These are phyloP conservation scores for Chaetodon trifascialis DNA, from an alignment of 2,113 vertebrate species.

Conservation along the genomic window DNA sequence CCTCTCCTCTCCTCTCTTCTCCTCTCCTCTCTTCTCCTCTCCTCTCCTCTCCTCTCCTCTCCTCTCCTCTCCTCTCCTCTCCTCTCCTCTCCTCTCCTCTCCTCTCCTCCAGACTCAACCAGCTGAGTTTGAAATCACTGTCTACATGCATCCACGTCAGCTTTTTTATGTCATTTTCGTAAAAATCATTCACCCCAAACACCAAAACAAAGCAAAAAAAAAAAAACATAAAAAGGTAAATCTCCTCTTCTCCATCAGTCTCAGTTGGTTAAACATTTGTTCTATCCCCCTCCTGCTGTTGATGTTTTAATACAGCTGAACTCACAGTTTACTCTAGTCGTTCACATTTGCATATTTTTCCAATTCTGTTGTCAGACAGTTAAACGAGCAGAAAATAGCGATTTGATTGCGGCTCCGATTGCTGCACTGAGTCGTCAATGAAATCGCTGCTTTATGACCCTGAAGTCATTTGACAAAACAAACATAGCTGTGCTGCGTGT, in stretches of 20 bases:
- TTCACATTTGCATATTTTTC: slow-evolving; percentile 28
- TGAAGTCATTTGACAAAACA: slow-evolving; percentile 24
- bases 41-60: slow-evolving; percentile 16
- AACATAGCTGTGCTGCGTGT: slow-evolving; percentile 27
- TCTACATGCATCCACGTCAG: neutral
- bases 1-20: no score
- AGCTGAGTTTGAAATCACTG: neutral
- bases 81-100: no score
- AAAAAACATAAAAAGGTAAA: neutral
- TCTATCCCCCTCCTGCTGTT: neutral
- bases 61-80: slow-evolving; percentile 22
- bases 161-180: neutral
- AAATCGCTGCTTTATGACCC: slow-evolving; percentile 35
- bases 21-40: no score
- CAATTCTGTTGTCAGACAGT: slow-evolving; percentile 36
- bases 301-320: slow-evolving; percentile 20
- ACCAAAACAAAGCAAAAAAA: neutral
- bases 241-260: neutral
- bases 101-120: neutral
- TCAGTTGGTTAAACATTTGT: neutral
- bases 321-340: slow-evolving; percentile 1
- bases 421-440: slow-evolving; percentile 17
- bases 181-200: slow-evolving; percentile 1
- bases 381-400: slow-evolving; percentile 48
- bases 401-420: slow-evolving; percentile 46